Base-by-base conservation (phyloP, 2,113 vertebrate species). In the Anser brachyrhynchus region DNA sequence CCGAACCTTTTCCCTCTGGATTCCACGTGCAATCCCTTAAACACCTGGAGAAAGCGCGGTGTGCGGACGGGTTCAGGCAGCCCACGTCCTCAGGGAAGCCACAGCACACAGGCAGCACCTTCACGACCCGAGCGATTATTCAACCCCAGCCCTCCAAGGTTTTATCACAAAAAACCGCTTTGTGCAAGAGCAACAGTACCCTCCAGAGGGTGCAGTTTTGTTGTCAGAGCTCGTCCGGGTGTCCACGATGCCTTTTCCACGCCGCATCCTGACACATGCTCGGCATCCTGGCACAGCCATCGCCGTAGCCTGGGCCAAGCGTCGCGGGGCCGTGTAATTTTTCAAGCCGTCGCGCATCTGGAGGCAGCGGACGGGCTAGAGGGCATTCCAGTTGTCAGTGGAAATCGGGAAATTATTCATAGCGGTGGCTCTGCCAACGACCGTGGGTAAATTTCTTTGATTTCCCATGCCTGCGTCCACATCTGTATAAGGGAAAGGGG, bases 391-490 rank as follows among this genome's bases (percentile, higher is more conserved):
- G 71, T 5, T 80, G 1, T 8, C 79, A 1, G 61, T 74, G 75
- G 87, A 54, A 94, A 78, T 65, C 94, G 74, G 95, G 95, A 69
- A 96, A 96, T 97, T 84, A 13, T 90, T 89, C 91, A 0, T 28
- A 78, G 87, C 55, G 3, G 33, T 33, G 94, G 80, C 83, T 64
- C 76, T 97, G 95, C 94, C 96, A 97, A 39, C 23, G 65, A 39
- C 65, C 29, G 20, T 64, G 94, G 93, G 75, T 66, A 70, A 64
- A 90, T 73, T 61, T 57, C 95, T 95, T 95, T 92, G 90, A 96
- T 96, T 97, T 92, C 80, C 76, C 92, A 87, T 92, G 95, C 90
- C 87, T 95, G 46, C 31, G 57, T 96, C 94, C 95, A 96, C 96
- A 96, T 96, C 87, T 96, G 92, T 93, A 92, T 33, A 23, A 83